A percentile compares a stretch with the other conserved stretches of the same genome.
These are phyloP conservation scores for Notechis scutatus DNA, from an alignment of 2,113 vertebrate genomes.

Conservation along the genomic window DNA sequence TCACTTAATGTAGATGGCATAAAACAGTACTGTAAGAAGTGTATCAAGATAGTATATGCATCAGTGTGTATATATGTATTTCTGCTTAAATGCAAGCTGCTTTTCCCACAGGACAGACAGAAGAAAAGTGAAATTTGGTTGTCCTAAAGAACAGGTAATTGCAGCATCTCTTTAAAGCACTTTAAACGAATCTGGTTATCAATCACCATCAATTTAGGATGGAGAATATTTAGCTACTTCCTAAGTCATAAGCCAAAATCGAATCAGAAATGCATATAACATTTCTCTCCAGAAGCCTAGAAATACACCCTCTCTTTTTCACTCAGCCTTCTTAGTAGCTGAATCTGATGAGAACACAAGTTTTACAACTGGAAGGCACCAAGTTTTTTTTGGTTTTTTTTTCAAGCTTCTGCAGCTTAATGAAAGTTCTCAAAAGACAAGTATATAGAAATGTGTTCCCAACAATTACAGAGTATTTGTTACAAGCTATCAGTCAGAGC, in stretches of 20 bases:
- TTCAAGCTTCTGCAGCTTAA: background rate
- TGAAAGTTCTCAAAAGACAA: background rate
- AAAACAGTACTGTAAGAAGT: background rate
- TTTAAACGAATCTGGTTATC: background rate
- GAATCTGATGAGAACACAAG: background rate
- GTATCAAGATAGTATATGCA: background rate
- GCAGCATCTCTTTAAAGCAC: background rate
- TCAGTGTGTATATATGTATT: background rate
- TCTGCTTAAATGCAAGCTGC: background rate
- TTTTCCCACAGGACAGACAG: background rate
- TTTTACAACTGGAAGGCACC: background rate
- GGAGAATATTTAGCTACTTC: background rate
- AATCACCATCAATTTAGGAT: background rate
- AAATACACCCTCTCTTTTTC: too few species aligned
- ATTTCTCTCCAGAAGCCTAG: too few species aligned
- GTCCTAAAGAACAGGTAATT: background rate
- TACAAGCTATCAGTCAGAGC: background rate
- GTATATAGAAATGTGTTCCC: background rate
- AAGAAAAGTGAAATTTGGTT: background rate
- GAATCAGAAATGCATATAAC: background rate
- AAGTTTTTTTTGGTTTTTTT: background rate
- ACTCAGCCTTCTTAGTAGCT: background rate
- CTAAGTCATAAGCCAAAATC: background rate
- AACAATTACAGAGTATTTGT: background rate
- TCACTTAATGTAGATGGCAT: background rate